Evolutionary conservation across 92 coral and sea anemone genomes (phyloP), one percentile per base, ranked within the genome.

Genomic region (Muricea muricata): DNA sequence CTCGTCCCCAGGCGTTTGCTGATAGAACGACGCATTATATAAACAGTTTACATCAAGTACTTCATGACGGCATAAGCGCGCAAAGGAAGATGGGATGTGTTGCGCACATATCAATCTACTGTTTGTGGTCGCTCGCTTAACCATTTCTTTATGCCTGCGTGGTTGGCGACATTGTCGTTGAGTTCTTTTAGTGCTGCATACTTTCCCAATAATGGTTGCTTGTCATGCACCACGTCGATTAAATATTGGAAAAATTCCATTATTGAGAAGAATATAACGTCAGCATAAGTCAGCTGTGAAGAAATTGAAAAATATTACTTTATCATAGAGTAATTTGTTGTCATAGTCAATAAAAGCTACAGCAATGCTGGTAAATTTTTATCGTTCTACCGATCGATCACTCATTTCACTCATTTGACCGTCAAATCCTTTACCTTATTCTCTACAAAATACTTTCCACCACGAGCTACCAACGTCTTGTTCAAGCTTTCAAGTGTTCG

Each of bases 101-200:
- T 37, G 42, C 42, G 50, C 50, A 45, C 1, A 45, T 12, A 3
- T 12, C 8, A 45, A 1, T 12, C 4, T 5, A 8, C 14, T 1
- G 15, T 45, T 45, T 2, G 50, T 1, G 81, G 81, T 14, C 81
- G 81, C 17, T 76, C 58, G 25, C 47, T 76, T 37, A 76, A 50
- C 81, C 81, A 76, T 40, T 76, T 54, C 47, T 76, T 50, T 18
- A 76, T 55, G 33, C 81, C 81, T 29, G 81, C 46, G 24, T 76
- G 30, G 30, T 57, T n/a, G 10, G 24, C 2, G 20, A 76, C 66
- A 13, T 13, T 14, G 67, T 50, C 30, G 26, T 9, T 52, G 25
- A 76, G 47, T 13, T 76, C 67, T 54, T 76, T 76, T 11, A 76
- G 32, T 60, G 34, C 33, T 11, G 67, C 47, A 34, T 25, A 52